Conservation (phyloP, 2,888 invertebrate species). For the Cosmia trapezina region DNA sequence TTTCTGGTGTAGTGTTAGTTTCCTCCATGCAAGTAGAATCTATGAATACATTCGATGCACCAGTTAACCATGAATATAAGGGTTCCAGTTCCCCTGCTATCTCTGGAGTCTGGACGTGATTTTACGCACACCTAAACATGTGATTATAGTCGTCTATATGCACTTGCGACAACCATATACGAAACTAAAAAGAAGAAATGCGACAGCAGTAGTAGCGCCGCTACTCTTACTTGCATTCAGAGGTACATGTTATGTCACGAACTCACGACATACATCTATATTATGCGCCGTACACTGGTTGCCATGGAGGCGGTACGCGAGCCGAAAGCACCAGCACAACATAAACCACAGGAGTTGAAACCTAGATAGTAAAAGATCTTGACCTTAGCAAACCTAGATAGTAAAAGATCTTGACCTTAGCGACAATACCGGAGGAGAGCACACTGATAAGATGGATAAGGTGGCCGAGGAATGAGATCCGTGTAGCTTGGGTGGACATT, state of each 20-base stretch:
- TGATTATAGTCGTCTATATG: neutral
- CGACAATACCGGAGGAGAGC: neutral
- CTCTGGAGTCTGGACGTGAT: neutral
- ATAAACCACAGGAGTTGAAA: slow-evolving; percentile 3
- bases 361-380: neutral
- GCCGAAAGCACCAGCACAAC: neutral
- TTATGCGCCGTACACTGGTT: neutral
- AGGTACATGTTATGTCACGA: neutral
- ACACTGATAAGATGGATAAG: neutral
- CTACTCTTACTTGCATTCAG: neutral
- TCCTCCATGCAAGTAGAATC: neutral
- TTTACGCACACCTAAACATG: neutral
- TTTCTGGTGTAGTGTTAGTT: too few relatives aligned
- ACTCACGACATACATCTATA: neutral
- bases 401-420: slow-evolving; percentile 3
- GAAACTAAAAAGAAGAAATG: neutral
- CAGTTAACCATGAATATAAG: slow-evolving; percentile 7
- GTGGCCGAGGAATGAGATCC: too few relatives aligned
- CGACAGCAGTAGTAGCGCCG: slow-evolving; percentile 13
- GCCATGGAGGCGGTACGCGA: slow-evolving; percentile 1
- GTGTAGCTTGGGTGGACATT: too few relatives aligned
- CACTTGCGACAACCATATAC: slow-evolving; percentile 3
- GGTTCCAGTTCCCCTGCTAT: neutral
- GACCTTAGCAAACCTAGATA: too few relatives aligned
- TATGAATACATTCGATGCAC: slow-evolving; percentile 6